These are phyloP conservation scores for Barypeithes pellucidus DNA, from an alignment of 2,888 invertebrate species.

Conservation along the genomic window DNA sequence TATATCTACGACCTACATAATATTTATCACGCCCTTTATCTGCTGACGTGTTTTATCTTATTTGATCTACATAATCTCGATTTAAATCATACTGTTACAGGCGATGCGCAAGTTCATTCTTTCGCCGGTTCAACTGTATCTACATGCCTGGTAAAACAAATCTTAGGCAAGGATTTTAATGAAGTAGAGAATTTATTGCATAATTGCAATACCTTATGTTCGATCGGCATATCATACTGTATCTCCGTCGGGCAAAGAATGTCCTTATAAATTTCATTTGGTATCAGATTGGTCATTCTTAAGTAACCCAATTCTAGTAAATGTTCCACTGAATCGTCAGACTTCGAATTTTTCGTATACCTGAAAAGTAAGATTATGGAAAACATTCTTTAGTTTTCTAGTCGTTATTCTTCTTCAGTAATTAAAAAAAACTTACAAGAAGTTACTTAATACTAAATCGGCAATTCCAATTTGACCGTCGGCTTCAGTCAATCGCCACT, in stretches of 20 bases:
- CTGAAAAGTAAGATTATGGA: slow-evolving; percentile 68
- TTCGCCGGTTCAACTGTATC: no score
- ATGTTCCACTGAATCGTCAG: slow-evolving; percentile 98
- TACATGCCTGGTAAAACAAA: no score
- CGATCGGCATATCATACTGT: slow-evolving; percentile 91
- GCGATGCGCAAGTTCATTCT: no score
- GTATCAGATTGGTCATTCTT: slow-evolving; percentile 94
- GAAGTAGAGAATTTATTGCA: no score
- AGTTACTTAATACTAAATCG: slow-evolving; percentile 95
- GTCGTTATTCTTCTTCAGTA: no score
- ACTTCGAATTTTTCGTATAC: slow-evolving; percentile 96
- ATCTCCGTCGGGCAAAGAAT: slow-evolving; percentile 86
- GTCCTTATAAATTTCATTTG: slow-evolving; percentile 95
- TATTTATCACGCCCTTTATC: no score
- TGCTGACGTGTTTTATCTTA: no score
- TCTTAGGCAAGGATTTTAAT: no score
- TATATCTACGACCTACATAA: no score
- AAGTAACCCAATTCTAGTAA: slow-evolving; percentile 96
- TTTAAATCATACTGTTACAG: no score
- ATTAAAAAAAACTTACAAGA: slow-evolving; percentile 77
- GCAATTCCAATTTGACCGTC: slow-evolving; percentile 99
- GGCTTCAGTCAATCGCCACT: slow-evolving; percentile 97
- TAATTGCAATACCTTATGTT: slow-evolving; percentile 77
- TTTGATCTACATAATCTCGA: no score
- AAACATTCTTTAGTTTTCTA: no score